Percentiles rank a stretch among this genome's conserved stretches.
These are phyloP conservation scores for Xestia xanthographa DNA, from an alignment of 2,888 invertebrate species.

Conservation along the genomic window DNA sequence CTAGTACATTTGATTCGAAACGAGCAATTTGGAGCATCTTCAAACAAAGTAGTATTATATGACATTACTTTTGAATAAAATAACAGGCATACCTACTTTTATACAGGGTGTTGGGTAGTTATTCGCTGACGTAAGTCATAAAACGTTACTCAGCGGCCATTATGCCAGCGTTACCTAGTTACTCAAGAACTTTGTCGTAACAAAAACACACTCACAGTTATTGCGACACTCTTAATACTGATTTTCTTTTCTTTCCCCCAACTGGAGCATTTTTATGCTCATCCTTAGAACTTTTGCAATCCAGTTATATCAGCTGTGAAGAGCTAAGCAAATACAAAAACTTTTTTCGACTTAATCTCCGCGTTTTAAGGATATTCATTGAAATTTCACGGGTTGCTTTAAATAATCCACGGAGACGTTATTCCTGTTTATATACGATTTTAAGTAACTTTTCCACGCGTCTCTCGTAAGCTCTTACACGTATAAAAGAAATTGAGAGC, in stretches of 20 bases:
- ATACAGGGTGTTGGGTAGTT: conserved; percentile 67
- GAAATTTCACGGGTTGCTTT: conserved; percentile 87
- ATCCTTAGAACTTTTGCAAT: conserved; percentile 90
- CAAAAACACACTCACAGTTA: conserved; percentile 85
- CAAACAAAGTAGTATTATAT: conserved; percentile 49
- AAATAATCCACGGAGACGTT: conserved; percentile 84
- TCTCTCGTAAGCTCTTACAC: conserved; percentile 61
- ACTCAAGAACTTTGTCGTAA: conserved; percentile 81
- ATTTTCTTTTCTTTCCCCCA: conserved; percentile 83
- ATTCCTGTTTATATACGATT: conserved; percentile 78
- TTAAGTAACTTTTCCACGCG: conserved; percentile 65
- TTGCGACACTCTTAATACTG: conserved; percentile 87
- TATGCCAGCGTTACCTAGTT: conserved; percentile 77
- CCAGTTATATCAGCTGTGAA: conserved; percentile 90
- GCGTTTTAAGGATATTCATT: conserved; percentile 88
- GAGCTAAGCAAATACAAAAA: conserved; percentile 90
- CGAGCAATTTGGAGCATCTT: conserved; percentile 57
- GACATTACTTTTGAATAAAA: conserved; percentile 61
- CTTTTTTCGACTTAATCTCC: conserved; percentile 88
- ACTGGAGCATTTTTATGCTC: conserved; percentile 88
- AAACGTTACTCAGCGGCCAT: conserved; percentile 74
- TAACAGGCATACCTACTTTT: conserved; percentile 44
- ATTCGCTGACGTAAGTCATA: conserved; percentile 71
- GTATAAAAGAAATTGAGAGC: conserved; percentile 64
- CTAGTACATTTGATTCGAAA: conserved; percentile 49